Evolutionary conservation across 2,888 invertebrate species (phyloP).

Genomic region (Disparrhopalites patrizii): DNA sequence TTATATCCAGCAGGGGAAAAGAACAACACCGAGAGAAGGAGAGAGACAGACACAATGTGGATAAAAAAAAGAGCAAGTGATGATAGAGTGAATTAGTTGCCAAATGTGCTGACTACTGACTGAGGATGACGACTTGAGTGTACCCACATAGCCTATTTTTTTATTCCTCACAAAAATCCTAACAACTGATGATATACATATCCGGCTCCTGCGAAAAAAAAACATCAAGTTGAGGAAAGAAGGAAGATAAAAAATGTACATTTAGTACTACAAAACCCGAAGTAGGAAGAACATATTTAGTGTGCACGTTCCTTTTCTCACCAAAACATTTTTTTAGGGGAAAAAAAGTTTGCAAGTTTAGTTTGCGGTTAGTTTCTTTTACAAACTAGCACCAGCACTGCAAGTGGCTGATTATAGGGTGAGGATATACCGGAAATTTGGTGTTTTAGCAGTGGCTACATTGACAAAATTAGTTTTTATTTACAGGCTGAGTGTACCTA

Average conservation of each 20-base stretch:
- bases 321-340: background rate
- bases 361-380: too few species aligned
- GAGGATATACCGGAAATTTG: too few species aligned
- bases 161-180: background rate
- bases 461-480: too few species aligned
- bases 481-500: too few species aligned
- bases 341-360: too few species aligned
- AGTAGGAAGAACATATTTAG: background rate
- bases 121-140: background rate
- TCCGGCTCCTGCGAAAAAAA: too few species aligned
- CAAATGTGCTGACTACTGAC: conserved; percentile 17
- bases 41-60: background rate
- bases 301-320: background rate
- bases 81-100: conserved; percentile 21
- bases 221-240: background rate
- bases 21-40: background rate
- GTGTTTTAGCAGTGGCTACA: too few species aligned
- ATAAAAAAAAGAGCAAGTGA: background rate
- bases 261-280: background rate
- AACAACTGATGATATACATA: background rate
- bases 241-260: background rate
- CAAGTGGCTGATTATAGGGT: too few species aligned
- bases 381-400: too few species aligned
- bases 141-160: background rate
- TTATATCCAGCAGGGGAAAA: too few species aligned